Evolutionary conservation across 2,797 vertebrate species (phyloP), one percentile per base, ranked within the genome.

Genomic region (Perodicticus potto): DNA sequence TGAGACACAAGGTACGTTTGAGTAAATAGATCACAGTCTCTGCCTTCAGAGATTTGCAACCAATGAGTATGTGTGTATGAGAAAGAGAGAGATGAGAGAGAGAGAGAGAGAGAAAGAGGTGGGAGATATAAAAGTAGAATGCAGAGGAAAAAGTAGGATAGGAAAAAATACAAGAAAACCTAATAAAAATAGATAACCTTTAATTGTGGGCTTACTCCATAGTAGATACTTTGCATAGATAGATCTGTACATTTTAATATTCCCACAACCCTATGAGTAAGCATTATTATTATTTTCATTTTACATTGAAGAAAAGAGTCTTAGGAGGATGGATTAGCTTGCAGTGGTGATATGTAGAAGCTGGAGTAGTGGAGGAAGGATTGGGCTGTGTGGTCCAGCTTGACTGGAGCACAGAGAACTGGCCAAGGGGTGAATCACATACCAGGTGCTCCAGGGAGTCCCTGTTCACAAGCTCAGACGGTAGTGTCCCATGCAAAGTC

Each of bases 221-320:
- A 82, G 73, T 32, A 94, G 8, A 3, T 45, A 65, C 49, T 83
- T 90, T 61, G 49, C 19, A 74, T 19, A 67, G 45, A 65, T 55
- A 86, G 53, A 55, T 10, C 49, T 88, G 83, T 45, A 61, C 23
- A 23, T 65, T 20, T 86, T 40, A 72, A 65, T 63, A 40, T 69
- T 90, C 65, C 43, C 7, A 53, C 6, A 69, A 73, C 22, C 9
- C 13, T n/a, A 10, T 40, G 57, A 17, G 17, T 32, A 73, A 59
- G 59, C 20, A 57, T 81, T 49, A 43, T 57, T 89, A 90, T 34
- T 59, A 70, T 86, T 25, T 40, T 86, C 25, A 13, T 80, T 57
- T 89, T 87, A 72, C 49, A 80, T 76, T 76, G 73, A 92, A 72
- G 59, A 61, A 95, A 88, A 72, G 49, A 87, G 53, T 37, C 65